Conservation (phyloP, 2,888 invertebrate species). For the Caenorhabditis imperialis region DNA sequence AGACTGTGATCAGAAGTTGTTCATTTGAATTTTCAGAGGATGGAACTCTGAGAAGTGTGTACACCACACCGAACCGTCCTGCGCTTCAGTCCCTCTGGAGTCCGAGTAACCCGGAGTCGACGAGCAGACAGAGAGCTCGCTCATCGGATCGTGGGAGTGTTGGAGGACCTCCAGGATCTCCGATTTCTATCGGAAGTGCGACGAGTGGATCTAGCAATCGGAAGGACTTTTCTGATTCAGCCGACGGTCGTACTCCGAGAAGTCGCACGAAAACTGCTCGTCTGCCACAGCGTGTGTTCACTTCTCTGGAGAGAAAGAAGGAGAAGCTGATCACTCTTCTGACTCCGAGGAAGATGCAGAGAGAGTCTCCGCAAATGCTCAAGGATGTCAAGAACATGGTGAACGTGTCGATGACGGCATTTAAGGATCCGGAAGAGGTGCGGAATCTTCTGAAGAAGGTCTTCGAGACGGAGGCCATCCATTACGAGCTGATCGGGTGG, state of each 20-base stretch:
- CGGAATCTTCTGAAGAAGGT: conserved; percentile 83
- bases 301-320: conserved; percentile 84
- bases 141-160: conserved; percentile 54
- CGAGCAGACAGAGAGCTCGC: conserved; percentile 37
- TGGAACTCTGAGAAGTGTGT: conserved; percentile 63
- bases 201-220: conserved; percentile 28
- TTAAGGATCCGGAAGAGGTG: conserved; percentile 83
- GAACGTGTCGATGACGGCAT: conserved; percentile 85
- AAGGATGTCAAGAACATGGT: conserved; percentile 81
- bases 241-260: conserved; percentile 64
- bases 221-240: conserved; percentile 1
- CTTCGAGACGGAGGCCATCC: conserved; percentile 78
- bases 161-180: conserved; percentile 46
- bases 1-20: no score
- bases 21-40: conserved; percentile 55
- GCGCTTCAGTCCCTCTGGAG: conserved; percentile 61
- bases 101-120: conserved; percentile 40
- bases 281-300: conserved; percentile 81
- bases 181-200: conserved; percentile 57
- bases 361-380: conserved; percentile 65
- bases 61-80: conserved; percentile 65
- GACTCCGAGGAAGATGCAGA: conserved; percentile 81
- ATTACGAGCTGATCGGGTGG: conserved; percentile 77
- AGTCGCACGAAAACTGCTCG: conserved; percentile 67
- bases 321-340: conserved; percentile 84